Evolutionary conservation across 1,140 invertebrate genomes (phyloP), one percentile per base, ranked within the genome.

Genomic region (Tetraneura akinire): DNA sequence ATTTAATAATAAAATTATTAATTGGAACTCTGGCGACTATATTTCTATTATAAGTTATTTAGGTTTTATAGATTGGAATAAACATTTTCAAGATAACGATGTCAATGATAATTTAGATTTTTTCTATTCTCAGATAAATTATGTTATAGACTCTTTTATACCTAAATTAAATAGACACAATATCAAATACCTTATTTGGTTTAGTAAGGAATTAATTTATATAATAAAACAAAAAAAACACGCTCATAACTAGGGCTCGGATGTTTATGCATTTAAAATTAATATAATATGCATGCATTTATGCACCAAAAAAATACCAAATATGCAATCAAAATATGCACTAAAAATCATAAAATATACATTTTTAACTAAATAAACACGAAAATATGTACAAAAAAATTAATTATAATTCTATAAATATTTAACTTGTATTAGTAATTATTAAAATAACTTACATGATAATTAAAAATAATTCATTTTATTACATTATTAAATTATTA

Each of bases 131-230:
- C 42, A 42, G 42, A 42, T 42, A 42, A 42, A 42, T 42, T 42
- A 42, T 42, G 42, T 42, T 6, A 42, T 42, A 42, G 42, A 42
- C 42, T 42, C 42, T 6, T 42, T 42, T 42, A 42, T 42, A 11
- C 60, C 60, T 18, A 62, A 32, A 32, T 62, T 62, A 62, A 62
- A 21, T 62, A 62, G 60, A 62, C 18, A 62, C n/a, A 37, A 37
- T n/a, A 29, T 14, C 57, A 18, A 29, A 32, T 18, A 62, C 57
- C 14, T 29, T 14, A 62, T 62, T 62, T 32, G 57, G 57, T 62
- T 62, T n/a, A 62, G 55, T 62, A 32, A 62, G 23, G 26, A 62
- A 62, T 62, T 62, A 62, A 32, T 62, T 32, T 62, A 32, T 62
- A 62, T 16, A 32, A 29, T 60, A 26, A 62, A 62, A 62, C 57